Conservation (phyloP, 2,113 vertebrate species). For the Erinaceus europaeus region DNA sequence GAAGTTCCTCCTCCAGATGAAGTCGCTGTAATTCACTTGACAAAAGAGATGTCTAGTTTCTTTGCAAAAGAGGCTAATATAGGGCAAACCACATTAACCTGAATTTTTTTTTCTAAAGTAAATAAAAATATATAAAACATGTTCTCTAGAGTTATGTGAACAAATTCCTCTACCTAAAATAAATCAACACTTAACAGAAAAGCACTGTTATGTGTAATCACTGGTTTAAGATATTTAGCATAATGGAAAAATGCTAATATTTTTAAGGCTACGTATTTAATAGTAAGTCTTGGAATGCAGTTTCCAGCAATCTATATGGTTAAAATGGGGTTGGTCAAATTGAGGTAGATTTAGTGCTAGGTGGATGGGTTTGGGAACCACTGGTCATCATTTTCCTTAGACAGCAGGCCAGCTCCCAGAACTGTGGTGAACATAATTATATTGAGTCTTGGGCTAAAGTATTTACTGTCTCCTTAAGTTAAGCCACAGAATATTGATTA, state of each 20-base stretch:
- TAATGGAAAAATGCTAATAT: constrained; percentile 50
- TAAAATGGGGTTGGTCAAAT: constrained; percentile 65
- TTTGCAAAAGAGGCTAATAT: neutral
- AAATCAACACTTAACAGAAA: constrained; percentile 43
- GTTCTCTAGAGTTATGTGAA: neutral
- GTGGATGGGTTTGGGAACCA: constrained; percentile 58
- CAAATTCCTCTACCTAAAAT: neutral
- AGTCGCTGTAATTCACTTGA: neutral
- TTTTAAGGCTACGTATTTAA: constrained; percentile 58
- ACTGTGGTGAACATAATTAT: constrained; percentile 64
- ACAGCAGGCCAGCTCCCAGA: constrained; percentile 63
- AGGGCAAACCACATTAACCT: neutral
- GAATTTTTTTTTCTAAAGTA: neutral
- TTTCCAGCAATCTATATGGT: constrained; percentile 66
- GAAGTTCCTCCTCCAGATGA: neutral
- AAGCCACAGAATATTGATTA: constrained; percentile 59
- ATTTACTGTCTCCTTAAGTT: constrained; percentile 50
- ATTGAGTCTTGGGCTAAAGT: constrained; percentile 53
- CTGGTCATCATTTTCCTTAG: constrained; percentile 65
- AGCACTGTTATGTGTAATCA: neutral
- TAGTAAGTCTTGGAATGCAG: constrained; percentile 59
- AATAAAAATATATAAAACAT: neutral
- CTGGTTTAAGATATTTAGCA: constrained; percentile 17
- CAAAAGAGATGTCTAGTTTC: neutral
- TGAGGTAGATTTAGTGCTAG: constrained; percentile 67